Evolutionary conservation across 2,888 invertebrate genomes (phyloP).

Genomic region (Epsilonema sp.): DNA sequence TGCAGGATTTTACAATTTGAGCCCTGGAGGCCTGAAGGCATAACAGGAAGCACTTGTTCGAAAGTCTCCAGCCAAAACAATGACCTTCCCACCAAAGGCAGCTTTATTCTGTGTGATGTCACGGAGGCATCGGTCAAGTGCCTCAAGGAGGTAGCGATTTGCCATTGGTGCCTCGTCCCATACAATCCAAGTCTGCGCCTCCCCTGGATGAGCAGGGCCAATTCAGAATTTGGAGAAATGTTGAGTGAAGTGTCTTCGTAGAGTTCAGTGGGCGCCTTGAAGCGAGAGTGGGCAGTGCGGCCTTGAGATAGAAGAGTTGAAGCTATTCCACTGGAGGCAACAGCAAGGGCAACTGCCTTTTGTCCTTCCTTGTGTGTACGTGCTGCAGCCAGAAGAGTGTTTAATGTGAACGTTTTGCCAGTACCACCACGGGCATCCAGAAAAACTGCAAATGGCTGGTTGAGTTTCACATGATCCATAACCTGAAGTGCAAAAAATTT

Average conservation of each 20-base stretch:
- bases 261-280: background rate
- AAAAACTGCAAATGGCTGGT: no score
- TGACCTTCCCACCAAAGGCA: constrained; percentile 9
- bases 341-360: background rate
- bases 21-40: background rate
- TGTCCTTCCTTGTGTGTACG: background rate
- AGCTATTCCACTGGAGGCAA: background rate
- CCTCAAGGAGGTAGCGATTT: constrained; percentile 7
- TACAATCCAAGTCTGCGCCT: constrained; percentile 7
- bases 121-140: constrained; percentile 4
- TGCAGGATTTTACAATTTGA: background rate
- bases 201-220: constrained; percentile 1
- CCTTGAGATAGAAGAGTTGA: background rate
- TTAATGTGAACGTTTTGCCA: background rate
- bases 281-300: background rate
- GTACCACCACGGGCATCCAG: background rate
- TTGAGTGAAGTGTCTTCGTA: background rate
- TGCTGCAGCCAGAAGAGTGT: background rate
- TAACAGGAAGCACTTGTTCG: constrained; percentile 12
- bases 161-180: constrained; percentile 13
- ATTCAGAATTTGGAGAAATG: background rate
- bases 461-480: no score
- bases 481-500: no score
- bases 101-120: background rate
- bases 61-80: constrained; percentile 13